Conservation (phyloP, 2,888 invertebrate genomes). For the Torymus texanus region DNA sequence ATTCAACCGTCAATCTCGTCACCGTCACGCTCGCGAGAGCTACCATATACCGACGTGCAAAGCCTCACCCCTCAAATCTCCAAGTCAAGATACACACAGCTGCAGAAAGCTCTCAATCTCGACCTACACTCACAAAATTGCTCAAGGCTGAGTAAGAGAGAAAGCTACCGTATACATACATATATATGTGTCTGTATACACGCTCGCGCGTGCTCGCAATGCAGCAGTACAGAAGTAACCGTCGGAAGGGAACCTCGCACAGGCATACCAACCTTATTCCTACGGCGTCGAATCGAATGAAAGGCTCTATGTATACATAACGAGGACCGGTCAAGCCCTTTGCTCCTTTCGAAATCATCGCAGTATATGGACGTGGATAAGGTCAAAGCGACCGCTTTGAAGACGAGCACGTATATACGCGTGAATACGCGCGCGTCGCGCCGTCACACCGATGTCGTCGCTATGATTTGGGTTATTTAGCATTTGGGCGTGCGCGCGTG, state of each 20-base stretch:
- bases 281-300: constrained; percentile 5
- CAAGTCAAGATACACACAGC: constrained; percentile 39
- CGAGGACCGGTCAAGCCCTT: no score
- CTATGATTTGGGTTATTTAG: constrained; percentile 30
- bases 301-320: background rate
- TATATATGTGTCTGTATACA: background rate
- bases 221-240: background rate
- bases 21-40: background rate
- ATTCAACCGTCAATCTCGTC: background rate
- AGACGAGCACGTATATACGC: constrained; percentile 9
- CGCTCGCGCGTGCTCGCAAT: constrained; percentile 8
- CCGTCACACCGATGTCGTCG: no score
- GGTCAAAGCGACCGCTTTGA: constrained; percentile 37
- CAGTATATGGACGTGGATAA: background rate
- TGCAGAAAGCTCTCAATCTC: background rate
- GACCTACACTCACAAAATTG: background rate
- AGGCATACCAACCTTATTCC: background rate
- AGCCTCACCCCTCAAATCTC: constrained; percentile 25
- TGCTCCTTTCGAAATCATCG: no score
- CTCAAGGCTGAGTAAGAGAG: background rate
- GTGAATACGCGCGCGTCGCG: background rate
- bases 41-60: constrained; percentile 1
- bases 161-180: background rate
- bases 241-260: background rate
- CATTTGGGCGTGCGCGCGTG: constrained; percentile 12